Evolutionary conservation across 2,888 invertebrate genomes (phyloP).

Genomic region (Campaea margaritaria): DNA sequence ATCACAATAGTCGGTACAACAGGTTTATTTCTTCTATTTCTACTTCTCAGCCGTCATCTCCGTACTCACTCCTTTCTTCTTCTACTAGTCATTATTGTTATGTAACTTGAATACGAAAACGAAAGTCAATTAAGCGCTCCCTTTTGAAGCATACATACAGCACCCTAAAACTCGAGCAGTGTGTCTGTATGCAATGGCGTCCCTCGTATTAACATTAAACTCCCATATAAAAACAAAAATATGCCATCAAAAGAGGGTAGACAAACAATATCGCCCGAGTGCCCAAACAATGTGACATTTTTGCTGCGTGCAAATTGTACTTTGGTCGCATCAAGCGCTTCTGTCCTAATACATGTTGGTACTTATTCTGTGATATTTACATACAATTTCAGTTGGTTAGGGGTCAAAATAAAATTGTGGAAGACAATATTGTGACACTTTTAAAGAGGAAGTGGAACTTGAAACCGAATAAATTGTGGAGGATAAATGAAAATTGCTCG

Average conservation of each 20-base stretch:
- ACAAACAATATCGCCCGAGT: conserved; percentile 15
- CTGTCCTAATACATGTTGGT: neutral
- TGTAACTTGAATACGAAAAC: no score
- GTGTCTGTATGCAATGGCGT: conserved; percentile 11
- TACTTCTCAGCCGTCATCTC: no score
- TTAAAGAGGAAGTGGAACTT: conserved; percentile 12
- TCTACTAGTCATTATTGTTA: no score
- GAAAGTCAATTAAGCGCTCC: neutral
- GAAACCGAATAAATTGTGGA: conserved; percentile 10
- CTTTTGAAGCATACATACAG: neutral
- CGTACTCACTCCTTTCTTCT: no score
- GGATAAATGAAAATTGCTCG: conserved; percentile 15
- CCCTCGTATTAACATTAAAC: conserved; percentile 22
- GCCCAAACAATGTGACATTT: conserved; percentile 11
- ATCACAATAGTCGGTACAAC: no score
- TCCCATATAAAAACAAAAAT: conserved; percentile 21
- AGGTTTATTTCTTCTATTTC: no score
- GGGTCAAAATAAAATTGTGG: conserved; percentile 2
- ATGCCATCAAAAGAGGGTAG: conserved; percentile 11
- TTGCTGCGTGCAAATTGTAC: conserved; percentile 12
- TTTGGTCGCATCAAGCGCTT: neutral
- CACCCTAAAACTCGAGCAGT: conserved; percentile 3
- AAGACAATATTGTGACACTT: neutral
- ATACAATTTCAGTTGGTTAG: conserved; percentile 1
- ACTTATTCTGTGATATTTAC: neutral